Conservation (phyloP, 2,113 vertebrate species). For the Melanerpes aurifrons region DNA sequence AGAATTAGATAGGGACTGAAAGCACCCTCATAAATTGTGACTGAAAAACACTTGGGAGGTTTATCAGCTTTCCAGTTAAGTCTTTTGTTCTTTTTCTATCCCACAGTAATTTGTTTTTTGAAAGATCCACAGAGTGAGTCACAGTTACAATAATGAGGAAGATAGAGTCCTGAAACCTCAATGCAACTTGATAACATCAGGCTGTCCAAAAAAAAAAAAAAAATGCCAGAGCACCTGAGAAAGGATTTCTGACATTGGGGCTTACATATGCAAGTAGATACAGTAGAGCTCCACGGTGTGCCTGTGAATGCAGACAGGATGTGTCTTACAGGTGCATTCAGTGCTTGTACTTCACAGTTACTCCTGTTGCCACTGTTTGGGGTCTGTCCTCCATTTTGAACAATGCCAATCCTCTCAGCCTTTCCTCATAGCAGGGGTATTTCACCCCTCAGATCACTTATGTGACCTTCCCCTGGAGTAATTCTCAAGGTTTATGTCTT, state of each 20-base stretch:
- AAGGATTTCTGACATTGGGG: rapidly evolving
- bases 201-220: not conserved
- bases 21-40: not conserved
- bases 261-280: not conserved
- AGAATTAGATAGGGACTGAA: not conserved
- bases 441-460: too few relatives aligned
- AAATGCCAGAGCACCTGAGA: too few relatives aligned
- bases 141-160: not conserved
- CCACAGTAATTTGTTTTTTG: not conserved
- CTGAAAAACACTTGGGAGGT: not conserved
- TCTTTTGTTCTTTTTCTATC: not conserved
- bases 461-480: too few relatives aligned
- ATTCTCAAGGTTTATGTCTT: too few relatives aligned
- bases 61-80: not conserved
- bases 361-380: not conserved
- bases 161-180: not conserved
- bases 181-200: rapidly evolving
- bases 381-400: too few relatives aligned
- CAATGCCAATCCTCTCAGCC: too few relatives aligned
- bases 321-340: not conserved
- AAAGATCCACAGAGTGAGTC: not conserved
- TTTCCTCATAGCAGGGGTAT: too few relatives aligned
- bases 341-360: not conserved
- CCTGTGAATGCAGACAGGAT: not conserved
- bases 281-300: rapidly evolving